phyloP scores from a whole-genome alignment of 2,888 invertebrate species.

The Leptodirus hochenwartii region DNA sequence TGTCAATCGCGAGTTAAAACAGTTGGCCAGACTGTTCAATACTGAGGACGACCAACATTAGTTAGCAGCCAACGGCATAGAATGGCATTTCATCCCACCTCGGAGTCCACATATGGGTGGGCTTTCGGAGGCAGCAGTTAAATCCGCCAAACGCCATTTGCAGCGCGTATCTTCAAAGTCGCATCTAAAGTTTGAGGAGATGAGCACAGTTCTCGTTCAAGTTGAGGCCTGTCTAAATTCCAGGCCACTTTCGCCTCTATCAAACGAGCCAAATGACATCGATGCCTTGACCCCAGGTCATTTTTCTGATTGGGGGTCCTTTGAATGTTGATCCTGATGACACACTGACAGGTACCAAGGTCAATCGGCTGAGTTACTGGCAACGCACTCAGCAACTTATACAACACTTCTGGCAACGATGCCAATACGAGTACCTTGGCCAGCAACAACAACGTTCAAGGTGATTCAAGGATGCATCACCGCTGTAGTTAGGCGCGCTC shows the following conservation, averaged over 20 bases:
- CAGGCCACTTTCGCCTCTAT: conserved; percentile 3
- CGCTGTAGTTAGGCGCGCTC: too few species aligned
- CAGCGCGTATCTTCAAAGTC: background rate
- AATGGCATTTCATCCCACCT: conserved; percentile 7
- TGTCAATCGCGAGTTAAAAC: conserved; percentile 4
- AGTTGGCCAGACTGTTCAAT: too few species aligned
- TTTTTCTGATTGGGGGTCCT: conserved; percentile 17
- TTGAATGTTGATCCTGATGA: conserved; percentile 15
- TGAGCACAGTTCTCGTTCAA: conserved; percentile 6
- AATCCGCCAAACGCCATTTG: conserved; percentile 5
- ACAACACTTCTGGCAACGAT: conserved; percentile 14
- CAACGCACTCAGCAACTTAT: conserved; percentile 11
- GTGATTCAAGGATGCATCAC: too few species aligned
- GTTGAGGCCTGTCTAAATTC: conserved; percentile 8
- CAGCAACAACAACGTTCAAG: conserved; percentile 13
- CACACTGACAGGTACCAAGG: conserved; percentile 11
- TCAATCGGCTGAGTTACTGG: conserved; percentile 13
- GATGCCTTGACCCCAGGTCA: conserved; percentile 17
- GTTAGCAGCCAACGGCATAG: background rate
- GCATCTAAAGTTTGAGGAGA: conserved; percentile 4
- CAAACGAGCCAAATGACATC: conserved; percentile 13
- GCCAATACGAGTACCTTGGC: conserved; percentile 15
- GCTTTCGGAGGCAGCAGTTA: conserved; percentile 7
- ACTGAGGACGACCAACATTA: background rate
- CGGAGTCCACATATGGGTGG: conserved; percentile 7